Evolutionary conservation across 2,888 invertebrate genomes (phyloP), one percentile per base, ranked within the genome.

Genomic region (Pseudanteris insignis): DNA sequence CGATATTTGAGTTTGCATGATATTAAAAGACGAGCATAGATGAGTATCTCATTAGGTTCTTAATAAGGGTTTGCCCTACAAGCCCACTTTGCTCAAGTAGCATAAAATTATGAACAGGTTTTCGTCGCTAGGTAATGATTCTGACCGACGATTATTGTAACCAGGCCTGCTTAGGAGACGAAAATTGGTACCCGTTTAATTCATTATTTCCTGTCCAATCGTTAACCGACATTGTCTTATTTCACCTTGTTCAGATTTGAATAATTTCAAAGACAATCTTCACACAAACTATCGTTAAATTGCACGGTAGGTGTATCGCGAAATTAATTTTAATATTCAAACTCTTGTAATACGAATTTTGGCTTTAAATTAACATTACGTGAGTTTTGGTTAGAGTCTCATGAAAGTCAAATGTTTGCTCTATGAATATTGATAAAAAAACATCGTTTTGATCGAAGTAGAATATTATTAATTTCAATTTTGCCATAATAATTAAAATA

Each of bases 11-110:
- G 11, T 57, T 48, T 25, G 43, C 26, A 37, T 21, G 34, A 41
- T 44, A 33, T 44, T 44, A 34, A 36, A 30, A 24, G 37, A 72
- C 69, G 61, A 59, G 63, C 60, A 54, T 61, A 64, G 64, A 65
- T 65, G 53, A 66, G 59, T 69, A 69, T 53, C 68, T 71, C 70
- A 71, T 75, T 72, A 72, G 66, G 63, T 29, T 53, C 59, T 66
- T 70, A 69, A 71, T 71, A 67, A 66, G 61, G 64, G 59, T 59
- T 47, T 59, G 40, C 51, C 53, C 63, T 54, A 66, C 54, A 60
- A 58, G 60, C 46, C 57, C 54, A 65, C 48, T 64, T 65, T 54
- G 48, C 57, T 64, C 59, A 51, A 57, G 64, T 53, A 54, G 62
- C 63, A 65, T 64, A 33, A 43, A 65, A 69, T 69, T 67, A 69